Evolutionary conservation across 1,140 invertebrate genomes (phyloP).

Genomic region (Tribolium madens): DNA sequence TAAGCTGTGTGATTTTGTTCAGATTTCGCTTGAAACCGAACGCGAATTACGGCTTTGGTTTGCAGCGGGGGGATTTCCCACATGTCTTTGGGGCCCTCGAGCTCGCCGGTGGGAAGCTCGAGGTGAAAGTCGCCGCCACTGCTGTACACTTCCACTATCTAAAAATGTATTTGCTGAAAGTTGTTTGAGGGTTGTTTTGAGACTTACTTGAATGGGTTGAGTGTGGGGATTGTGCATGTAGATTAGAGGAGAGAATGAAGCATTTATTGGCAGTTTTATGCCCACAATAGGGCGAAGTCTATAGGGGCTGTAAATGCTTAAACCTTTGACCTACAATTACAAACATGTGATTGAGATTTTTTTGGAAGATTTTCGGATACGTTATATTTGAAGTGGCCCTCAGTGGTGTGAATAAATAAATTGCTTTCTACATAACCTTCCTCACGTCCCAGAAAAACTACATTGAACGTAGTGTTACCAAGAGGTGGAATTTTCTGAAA

Average conservation of each 20-base stretch:
- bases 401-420: conserved; percentile 93
- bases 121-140: conserved; percentile 92
- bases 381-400: conserved; percentile 86
- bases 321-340: conserved; percentile 77
- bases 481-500: conserved; percentile 85
- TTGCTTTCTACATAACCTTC: conserved; percentile 89
- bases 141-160: conserved; percentile 91
- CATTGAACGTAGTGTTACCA: conserved; percentile 94
- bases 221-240: conserved; percentile 95
- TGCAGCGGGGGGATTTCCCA: conserved; percentile 94
- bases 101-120: conserved; percentile 85
- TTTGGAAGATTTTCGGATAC: conserved; percentile 66
- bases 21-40: conserved; percentile 81
- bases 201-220: conserved; percentile 83
- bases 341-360: conserved; percentile 45
- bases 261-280: conserved; percentile 91
- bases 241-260: conserved; percentile 90
- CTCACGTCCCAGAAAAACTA: conserved; percentile 93
- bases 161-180: conserved; percentile 49
- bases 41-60: conserved; percentile 88
- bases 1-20: conserved; percentile 87
- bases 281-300: conserved; percentile 89
- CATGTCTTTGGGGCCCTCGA: conserved; percentile 81
- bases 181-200: neutral
- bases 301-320: conserved; percentile 89